A percentile compares a stretch with the other conserved stretches of the same genome.
Evolutionary conservation across 2,797 vertebrate genomes (phyloP).

Genomic region (Falco peregrinus): DNA sequence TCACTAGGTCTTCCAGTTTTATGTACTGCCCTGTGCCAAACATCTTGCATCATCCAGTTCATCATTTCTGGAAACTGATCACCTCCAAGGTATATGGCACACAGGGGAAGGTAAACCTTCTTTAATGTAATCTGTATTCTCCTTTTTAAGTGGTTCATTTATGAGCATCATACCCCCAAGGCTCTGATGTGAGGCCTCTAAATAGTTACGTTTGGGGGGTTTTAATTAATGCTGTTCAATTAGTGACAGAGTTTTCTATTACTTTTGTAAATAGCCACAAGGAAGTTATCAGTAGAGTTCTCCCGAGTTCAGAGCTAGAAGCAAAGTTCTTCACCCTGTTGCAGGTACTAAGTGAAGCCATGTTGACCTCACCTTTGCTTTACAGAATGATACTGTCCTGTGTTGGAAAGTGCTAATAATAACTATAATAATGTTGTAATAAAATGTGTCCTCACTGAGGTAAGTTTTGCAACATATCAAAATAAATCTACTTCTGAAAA

Average conservation of each 20-base stretch:
- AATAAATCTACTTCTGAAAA: background rate
- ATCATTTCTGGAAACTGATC: background rate
- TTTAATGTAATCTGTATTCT: background rate
- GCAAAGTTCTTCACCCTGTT: background rate
- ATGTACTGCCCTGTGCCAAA: background rate
- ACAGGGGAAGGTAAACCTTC: background rate
- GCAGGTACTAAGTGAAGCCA: background rate
- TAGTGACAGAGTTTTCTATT: background rate
- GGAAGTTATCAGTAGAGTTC: background rate
- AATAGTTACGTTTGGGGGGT: background rate
- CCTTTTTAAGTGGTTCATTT: background rate
- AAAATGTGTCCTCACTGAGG: background rate
- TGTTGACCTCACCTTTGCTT: background rate
- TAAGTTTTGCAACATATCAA: background rate
- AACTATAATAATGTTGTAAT: background rate
- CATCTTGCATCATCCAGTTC: background rate
- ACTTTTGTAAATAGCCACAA: background rate
- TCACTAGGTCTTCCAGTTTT: background rate
- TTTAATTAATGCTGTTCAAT: background rate
- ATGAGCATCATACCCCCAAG: background rate
- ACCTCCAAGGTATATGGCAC: background rate
- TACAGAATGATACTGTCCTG: background rate
- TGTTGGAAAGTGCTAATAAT: background rate
- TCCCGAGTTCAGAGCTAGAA: background rate
- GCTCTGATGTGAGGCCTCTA: background rate